These are phyloP conservation scores for Xyrichtys novacula DNA, from an alignment of 2,797 vertebrate species.

Conservation along the genomic window DNA sequence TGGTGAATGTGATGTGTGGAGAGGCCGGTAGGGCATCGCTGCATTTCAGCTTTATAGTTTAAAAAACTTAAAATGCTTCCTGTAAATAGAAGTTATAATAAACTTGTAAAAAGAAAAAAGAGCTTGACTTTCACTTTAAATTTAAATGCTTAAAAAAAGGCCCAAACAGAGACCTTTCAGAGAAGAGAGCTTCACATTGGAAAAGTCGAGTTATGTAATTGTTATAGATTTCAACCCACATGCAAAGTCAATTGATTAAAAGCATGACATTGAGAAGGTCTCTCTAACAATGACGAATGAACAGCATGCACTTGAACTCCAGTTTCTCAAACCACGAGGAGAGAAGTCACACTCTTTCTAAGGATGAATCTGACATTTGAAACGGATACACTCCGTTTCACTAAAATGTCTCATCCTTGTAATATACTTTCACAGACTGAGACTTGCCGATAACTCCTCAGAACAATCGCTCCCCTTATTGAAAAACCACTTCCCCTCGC, in stretches of 20 bases:
- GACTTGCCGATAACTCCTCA: conserved; percentile 2
- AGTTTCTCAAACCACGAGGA: neutral
- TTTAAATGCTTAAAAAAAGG: no score
- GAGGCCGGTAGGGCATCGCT: conserved; percentile 14
- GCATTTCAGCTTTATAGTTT: conserved; percentile 3
- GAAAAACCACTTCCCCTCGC: neutral
- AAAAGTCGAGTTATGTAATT: no score
- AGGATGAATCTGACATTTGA: conserved; percentile 11
- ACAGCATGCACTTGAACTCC: neutral
- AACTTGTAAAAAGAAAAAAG: no score
- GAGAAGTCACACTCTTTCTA: neutral
- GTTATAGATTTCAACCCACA: neutral
- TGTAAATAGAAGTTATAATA: neutral
- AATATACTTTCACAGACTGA: neutral
- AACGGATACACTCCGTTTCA: neutral
- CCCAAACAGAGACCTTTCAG: no score
- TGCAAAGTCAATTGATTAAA: neutral
- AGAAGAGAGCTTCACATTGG: no score
- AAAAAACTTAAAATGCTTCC: neutral
- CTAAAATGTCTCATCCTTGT: neutral
- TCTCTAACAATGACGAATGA: neutral
- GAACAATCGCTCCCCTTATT: conserved; percentile 26
- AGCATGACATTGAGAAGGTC: neutral
- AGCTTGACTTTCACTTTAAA: no score
- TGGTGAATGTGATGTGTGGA: conserved; percentile 41